These are phyloP conservation scores for Denticeps clupeoides DNA, from an alignment of 2,797 vertebrate genomes.

Conservation along the genomic window DNA sequence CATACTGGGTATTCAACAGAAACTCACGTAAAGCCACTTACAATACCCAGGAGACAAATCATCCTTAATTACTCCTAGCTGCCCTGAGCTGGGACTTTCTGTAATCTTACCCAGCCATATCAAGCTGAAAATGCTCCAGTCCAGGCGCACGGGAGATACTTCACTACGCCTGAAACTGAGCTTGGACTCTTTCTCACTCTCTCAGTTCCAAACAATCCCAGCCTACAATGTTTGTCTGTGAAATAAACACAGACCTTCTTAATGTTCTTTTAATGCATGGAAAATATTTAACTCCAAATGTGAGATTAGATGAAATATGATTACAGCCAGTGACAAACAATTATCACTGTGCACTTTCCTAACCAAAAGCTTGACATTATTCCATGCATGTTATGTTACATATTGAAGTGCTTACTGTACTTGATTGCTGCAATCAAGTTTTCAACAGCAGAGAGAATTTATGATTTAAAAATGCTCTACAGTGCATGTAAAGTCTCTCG, in stretches of 20 bases:
- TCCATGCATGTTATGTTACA: neutral
- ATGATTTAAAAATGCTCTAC: neutral
- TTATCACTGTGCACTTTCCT: neutral
- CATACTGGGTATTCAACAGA: conserved; percentile 7
- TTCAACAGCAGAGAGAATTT: neutral
- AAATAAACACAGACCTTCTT: neutral
- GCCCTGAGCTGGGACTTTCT: neutral
- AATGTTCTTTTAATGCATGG: neutral
- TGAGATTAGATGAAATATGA: neutral
- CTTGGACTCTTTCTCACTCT: too few relatives aligned
- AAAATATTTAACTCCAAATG: neutral
- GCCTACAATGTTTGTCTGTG: neutral
- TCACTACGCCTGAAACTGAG: conserved; percentile 14
- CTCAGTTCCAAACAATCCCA: neutral
- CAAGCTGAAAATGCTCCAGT: neutral
- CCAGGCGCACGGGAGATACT: neutral
- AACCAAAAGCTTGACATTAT: neutral
- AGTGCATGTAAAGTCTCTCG: conserved; percentile 1
- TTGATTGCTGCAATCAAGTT: conserved; percentile 10
- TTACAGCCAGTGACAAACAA: neutral
- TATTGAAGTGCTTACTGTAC: conserved; percentile 13
- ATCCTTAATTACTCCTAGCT: conserved; percentile 23
- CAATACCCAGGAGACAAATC: conserved; percentile 24
- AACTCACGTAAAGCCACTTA: too few relatives aligned
- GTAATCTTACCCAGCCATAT: neutral